A percentile compares a stretch with the other conserved stretches of the same genome.
Evolutionary conservation across 1,140 invertebrate species (phyloP).

Genomic region (Brachystomella parvula): DNA sequence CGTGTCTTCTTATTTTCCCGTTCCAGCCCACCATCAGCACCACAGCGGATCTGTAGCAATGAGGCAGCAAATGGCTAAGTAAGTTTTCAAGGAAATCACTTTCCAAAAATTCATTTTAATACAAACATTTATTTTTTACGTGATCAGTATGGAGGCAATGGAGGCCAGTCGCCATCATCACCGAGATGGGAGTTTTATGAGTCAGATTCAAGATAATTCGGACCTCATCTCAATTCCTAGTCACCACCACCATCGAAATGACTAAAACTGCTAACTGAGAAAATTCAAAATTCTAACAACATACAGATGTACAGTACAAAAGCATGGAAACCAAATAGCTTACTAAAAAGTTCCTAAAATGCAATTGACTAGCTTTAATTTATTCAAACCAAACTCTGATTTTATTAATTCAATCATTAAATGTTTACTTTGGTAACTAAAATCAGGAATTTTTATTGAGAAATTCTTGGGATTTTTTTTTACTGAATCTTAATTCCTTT

Average conservation of each 20-base stretch:
- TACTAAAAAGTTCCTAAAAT: neutral
- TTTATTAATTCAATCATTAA: neutral
- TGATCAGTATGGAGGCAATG: neutral
- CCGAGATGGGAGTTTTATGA: conserved; percentile 9
- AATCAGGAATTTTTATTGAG: neutral
- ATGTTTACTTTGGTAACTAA: neutral
- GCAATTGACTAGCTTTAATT: neutral
- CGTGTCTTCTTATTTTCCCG: neutral
- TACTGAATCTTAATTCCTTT: too few species aligned
- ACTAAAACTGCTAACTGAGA: neutral
- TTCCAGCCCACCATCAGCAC: neutral
- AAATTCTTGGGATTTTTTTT: neutral
- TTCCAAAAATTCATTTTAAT: neutral
- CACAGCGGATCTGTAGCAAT: neutral
- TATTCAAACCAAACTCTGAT: neutral
- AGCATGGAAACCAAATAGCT: neutral
- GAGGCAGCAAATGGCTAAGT: neutral
- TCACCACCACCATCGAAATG: neutral
- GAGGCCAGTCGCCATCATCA: neutral
- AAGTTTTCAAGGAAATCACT: neutral
- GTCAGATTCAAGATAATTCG: conserved; percentile 6
- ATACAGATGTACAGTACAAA: neutral
- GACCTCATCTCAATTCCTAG: conserved; percentile 6
- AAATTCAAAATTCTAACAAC: neutral
- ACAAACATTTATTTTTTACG: neutral